Evolutionary conservation across 1,140 invertebrate genomes (phyloP), one percentile per base, ranked within the genome.

Genomic region (Acromyrmex echinatior): DNA sequence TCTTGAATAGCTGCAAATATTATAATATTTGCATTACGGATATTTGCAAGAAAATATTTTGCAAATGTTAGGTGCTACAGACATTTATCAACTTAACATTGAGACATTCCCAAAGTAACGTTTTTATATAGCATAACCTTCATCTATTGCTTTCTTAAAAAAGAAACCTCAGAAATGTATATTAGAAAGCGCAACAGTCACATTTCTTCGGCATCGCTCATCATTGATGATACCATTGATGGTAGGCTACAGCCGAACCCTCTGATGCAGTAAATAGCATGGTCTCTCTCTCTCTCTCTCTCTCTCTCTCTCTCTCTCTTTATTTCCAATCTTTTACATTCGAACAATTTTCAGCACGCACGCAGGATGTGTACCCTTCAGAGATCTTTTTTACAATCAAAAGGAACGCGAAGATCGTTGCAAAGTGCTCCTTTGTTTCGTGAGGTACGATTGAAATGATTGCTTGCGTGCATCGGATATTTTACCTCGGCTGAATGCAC

Each of bases 311-410:
- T 39, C 35, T 28, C 21, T 28, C 35, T 82, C 18, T 49, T 49
- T 62, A 51, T 31, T 31, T 45, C 51, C 70, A 63, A 87, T 80
- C 79, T 81, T 70, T 90, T 87, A 78, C 76, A 82, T 86, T 88
- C 49, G 62, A 73, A 66, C 56, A 60, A 82, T 89, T 82, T 68
- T 35, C 25, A 39, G 56, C 63, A 65, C 76, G 53, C 51, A 66
- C 31, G 21, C 35, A 51, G n/a, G 18, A 74, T 73, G 18, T 49
- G 16, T 76, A 73, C 9, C 35, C 49, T 28, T 53, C 18, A 63
- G 45, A 12, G 5, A 25, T 49, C 18, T 70, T 71, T 62, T 71
- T 86, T 63, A 51, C 14, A 21, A 14, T 78, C n/a, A n/a, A 53
- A 49, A 85, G 16, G 2, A 49, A 62, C 28, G 25, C 16, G 31